phyloP scores from a whole-genome alignment of 2,888 invertebrate genomes.

The Cecidostiba fungosa region DNA sequence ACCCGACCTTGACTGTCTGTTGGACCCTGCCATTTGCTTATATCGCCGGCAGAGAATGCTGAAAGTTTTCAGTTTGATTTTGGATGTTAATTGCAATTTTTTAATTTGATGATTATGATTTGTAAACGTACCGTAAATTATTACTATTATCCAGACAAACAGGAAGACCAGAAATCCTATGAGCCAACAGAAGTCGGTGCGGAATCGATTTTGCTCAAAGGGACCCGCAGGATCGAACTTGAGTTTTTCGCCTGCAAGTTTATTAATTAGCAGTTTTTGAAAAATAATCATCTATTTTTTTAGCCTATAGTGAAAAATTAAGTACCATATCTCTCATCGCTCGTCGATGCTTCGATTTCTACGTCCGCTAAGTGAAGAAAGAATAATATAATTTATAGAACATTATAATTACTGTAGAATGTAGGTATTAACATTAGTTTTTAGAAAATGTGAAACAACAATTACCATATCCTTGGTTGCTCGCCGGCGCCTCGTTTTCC shows the following conservation, averaged over 20 bases:
- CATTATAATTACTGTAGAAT: too few relatives aligned
- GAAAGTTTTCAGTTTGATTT: background rate
- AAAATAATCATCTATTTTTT: background rate
- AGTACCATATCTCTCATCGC: background rate
- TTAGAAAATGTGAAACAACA: too few relatives aligned
- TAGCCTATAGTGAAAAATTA: background rate
- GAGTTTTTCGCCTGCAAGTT: slow-evolving; percentile 33
- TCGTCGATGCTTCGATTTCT: background rate
- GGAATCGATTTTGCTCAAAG: slow-evolving; percentile 19
- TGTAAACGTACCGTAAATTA: slow-evolving; percentile 46
- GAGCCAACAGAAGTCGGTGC: slow-evolving; percentile 46
- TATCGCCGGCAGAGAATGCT: slow-evolving; percentile 32
- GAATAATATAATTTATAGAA: too few relatives aligned
- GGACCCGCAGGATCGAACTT: slow-evolving; percentile 29
- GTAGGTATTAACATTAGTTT: too few relatives aligned
- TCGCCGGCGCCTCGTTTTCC: background rate
- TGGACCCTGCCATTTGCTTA: background rate
- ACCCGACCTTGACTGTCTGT: slow-evolving; percentile 82
- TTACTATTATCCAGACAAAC: slow-evolving; percentile 27
- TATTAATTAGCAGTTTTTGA: background rate
- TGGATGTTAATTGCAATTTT: background rate
- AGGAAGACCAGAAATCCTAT: slow-evolving; percentile 1
- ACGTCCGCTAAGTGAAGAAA: background rate
- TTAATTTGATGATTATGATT: background rate
- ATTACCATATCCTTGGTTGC: background rate